A percentile compares a stretch with the other conserved stretches of the same genome.
Evolutionary conservation across 2,797 vertebrate species (phyloP).

Genomic region (Chelidonichthys spinosus): DNA sequence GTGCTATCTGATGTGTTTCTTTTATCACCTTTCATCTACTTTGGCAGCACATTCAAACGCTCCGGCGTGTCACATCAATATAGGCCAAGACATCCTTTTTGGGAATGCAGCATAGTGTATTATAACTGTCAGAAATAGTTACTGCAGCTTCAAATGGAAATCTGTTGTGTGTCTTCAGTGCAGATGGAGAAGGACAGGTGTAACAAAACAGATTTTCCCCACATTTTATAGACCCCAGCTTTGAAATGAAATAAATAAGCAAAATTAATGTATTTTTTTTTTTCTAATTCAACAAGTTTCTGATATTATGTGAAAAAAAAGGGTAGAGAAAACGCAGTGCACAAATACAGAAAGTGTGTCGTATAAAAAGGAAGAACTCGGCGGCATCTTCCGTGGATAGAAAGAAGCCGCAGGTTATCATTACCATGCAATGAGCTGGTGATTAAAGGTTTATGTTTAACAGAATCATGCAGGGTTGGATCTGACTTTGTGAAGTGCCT

Average conservation of each 20-base stretch:
- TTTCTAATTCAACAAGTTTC: not conserved
- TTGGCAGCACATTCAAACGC: not conserved
- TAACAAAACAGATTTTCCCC: slow-evolving; percentile 2
- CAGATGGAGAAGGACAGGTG: slow-evolving; percentile 41
- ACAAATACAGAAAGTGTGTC: not conserved
- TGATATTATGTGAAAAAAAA: not conserved
- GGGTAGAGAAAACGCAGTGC: not conserved
- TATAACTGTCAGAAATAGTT: slow-evolving; percentile 23
- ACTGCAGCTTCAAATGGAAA: slow-evolving; percentile 30
- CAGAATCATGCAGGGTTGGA: not conserved
- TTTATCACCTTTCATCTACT: not conserved
- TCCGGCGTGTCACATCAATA: not conserved
- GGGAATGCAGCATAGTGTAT: slow-evolving; percentile 16
- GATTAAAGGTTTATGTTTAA: slow-evolving; percentile 49
- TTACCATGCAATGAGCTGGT: slow-evolving; percentile 33
- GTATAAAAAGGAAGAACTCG: not conserved
- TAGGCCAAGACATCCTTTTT: not conserved
- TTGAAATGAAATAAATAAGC: not conserved
- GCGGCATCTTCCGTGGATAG: not conserved
- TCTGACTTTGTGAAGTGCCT: slow-evolving; percentile 20
- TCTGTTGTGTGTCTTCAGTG: slow-evolving; percentile 15
- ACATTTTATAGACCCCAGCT: not conserved
- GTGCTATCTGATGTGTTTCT: slow-evolving; percentile 30
- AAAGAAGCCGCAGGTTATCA: slow-evolving; percentile 24
- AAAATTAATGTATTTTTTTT: too few species aligned